Conservation (phyloP, 2,797 vertebrate genomes). For the Gadopsis bispinosus region DNA sequence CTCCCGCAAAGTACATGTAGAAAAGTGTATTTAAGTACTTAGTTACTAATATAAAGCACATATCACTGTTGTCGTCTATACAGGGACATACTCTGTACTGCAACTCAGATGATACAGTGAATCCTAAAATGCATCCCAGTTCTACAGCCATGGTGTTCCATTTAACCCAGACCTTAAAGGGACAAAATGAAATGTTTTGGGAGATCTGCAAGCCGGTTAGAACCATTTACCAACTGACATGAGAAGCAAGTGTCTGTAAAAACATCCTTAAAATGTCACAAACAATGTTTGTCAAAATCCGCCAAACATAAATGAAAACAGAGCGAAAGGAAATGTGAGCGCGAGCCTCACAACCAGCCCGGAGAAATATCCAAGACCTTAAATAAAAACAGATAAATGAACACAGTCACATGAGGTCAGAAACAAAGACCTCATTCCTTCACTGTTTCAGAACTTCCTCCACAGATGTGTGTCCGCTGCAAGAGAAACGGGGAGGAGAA, state of each 20-base stretch:
- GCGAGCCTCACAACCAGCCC: not conserved
- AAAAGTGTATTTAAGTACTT: too few relatives aligned
- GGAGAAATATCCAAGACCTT: not conserved
- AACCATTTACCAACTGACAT: not conserved
- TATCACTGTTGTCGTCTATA: not conserved
- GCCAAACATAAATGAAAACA: not conserved
- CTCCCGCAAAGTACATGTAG: too few relatives aligned
- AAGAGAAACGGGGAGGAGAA: conserved; percentile 69
- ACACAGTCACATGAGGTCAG: not conserved
- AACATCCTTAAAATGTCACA: not conserved
- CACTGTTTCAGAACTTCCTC: not conserved
- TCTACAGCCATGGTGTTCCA: not conserved
- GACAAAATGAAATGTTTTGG: not conserved
- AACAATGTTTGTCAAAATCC: not conserved
- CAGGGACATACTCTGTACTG: not conserved
- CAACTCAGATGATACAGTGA: not conserved
- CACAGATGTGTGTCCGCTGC: conserved; percentile 78
- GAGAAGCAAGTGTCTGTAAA: not conserved
- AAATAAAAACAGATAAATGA: not conserved
- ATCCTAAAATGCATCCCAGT: too few relatives aligned
- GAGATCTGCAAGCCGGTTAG: not conserved
- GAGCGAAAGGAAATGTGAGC: too few relatives aligned
- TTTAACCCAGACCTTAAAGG: not conserved
- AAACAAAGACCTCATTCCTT: conserved; percentile 12
- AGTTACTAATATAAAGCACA: not conserved